Evolutionary conservation across 2,797 vertebrate genomes (phyloP).

Genomic region (Echeneis naucrates): DNA sequence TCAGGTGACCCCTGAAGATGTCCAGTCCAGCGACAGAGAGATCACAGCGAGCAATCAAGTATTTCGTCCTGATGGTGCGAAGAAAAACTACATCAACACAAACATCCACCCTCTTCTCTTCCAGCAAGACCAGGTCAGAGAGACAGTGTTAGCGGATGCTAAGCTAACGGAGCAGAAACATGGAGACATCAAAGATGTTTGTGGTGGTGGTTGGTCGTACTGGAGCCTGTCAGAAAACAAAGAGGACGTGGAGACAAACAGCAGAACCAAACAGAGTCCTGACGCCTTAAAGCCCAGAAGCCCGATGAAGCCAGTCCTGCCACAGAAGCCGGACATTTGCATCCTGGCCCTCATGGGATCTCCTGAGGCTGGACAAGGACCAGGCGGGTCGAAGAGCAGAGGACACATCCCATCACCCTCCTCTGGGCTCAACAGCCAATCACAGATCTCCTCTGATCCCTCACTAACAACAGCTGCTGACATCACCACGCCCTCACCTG

Average conservation of each 20-base stretch:
- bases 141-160: background rate
- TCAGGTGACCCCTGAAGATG: background rate
- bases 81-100: background rate
- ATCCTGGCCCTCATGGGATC: slow-evolving; percentile 36
- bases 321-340: slow-evolving; percentile 59
- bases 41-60: background rate
- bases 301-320: slow-evolving; percentile 29
- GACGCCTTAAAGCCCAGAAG: background rate
- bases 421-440: background rate
- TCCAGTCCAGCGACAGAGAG: background rate
- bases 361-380: slow-evolving; percentile 28
- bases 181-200: background rate
- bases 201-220: too few relatives aligned
- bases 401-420: background rate
- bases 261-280: background rate
- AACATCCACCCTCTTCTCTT: background rate
- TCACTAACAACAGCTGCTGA: background rate
- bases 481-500: slow-evolving; percentile 44
- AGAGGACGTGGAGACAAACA: background rate
- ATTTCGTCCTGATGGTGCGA: slow-evolving; percentile 3
- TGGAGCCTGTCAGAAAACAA: slow-evolving; percentile 24
- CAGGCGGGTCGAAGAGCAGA: background rate
- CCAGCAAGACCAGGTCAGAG: slow-evolving; percentile 1
- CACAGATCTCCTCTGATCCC: slow-evolving; percentile 9
- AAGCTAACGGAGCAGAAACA: slow-evolving; percentile 2